Evolutionary conservation across 2,113 vertebrate genomes (phyloP).

Genomic region (Laticauda laticaudata): DNA sequence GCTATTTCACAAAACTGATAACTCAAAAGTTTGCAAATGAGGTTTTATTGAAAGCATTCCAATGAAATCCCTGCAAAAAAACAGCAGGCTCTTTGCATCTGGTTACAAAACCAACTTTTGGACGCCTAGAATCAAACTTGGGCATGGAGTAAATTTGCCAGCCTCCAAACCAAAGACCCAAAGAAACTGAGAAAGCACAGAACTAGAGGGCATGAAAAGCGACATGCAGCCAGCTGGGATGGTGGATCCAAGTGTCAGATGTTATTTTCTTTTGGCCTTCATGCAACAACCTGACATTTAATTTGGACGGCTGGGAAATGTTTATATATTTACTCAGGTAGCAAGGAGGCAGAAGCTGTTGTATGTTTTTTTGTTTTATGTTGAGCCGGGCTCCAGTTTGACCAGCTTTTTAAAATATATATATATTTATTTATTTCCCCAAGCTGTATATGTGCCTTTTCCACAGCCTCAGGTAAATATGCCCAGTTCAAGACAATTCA

Average conservation of each 20-base stretch:
- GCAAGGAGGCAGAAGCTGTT: not conserved
- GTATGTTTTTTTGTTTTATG: not conserved
- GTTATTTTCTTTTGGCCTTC: not conserved
- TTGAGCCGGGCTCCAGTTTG: not conserved
- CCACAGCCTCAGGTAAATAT: conserved; percentile 14
- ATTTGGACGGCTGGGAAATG: not conserved
- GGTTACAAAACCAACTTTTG: not conserved
- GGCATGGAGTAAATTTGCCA: not conserved
- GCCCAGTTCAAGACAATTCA: conserved; percentile 30
- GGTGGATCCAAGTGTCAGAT: not conserved
- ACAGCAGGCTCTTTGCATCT: not conserved
- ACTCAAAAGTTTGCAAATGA: not conserved
- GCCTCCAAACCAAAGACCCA: not conserved
- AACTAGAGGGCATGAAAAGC: not conserved
- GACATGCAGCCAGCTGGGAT: not conserved
- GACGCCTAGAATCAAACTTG: not conserved
- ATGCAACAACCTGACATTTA: conserved; percentile 3
- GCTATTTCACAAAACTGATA: not conserved
- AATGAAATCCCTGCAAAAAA: not conserved
- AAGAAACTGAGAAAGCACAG: rapidly evolving
- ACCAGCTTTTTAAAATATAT: not conserved
- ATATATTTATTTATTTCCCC: not conserved
- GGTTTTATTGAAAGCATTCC: not conserved
- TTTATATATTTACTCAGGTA: conserved; percentile 12
- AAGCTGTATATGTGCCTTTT: not conserved